Evolutionary conservation across 2,113 vertebrate genomes (phyloP).

Genomic region (Siphamia tubifer): DNA sequence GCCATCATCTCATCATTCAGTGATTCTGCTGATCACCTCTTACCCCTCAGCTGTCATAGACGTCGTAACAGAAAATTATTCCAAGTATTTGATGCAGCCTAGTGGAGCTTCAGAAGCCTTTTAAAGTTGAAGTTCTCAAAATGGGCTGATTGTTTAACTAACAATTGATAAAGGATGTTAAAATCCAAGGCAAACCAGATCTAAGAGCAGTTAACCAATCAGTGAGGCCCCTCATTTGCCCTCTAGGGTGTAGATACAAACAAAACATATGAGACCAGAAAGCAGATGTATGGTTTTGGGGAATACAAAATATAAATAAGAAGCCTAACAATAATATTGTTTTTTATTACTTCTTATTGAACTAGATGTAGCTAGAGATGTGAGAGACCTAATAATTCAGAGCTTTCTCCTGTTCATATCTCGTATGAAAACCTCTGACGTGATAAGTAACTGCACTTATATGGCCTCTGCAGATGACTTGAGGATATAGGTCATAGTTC

Average conservation of each 20-base stretch:
- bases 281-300: background rate
- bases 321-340: too few relatives aligned
- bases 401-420: background rate
- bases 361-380: background rate
- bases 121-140: slow-evolving; percentile 33
- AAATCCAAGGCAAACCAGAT: background rate
- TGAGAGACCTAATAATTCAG: background rate
- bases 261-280: too few relatives aligned
- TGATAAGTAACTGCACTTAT: background rate
- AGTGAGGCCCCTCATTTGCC: background rate
- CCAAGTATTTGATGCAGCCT: slow-evolving; percentile 14
- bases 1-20: slow-evolving; percentile 38
- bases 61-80: slow-evolving; percentile 22
- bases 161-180: slow-evolving; percentile 33
- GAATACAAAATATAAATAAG: too few relatives aligned
- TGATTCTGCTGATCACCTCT: background rate
- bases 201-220: background rate
- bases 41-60: slow-evolving; percentile 11
- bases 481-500: slow-evolving; percentile 16
- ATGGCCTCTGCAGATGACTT: background rate
- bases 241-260: background rate
- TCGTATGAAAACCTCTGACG: background rate
- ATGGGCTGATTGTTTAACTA: slow-evolving; percentile 42
- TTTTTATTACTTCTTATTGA: too few relatives aligned
- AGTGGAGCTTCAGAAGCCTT: slow-evolving; percentile 27